A percentile compares a stretch with the other conserved stretches of the same genome.
Evolutionary conservation across 2,797 vertebrate genomes (phyloP).

Genomic region (Columba guinea): DNA sequence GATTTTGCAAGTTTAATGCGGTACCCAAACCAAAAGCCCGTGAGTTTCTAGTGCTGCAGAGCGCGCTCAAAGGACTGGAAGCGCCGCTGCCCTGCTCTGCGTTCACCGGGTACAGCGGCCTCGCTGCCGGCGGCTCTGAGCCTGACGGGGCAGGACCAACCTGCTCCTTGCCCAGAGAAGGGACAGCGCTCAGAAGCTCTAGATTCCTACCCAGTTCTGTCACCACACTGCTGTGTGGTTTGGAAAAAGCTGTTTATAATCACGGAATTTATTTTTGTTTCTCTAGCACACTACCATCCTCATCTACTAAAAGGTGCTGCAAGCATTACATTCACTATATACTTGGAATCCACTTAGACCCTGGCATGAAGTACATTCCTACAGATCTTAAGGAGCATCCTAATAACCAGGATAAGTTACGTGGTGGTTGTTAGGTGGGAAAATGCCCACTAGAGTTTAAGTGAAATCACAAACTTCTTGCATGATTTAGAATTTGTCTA

Average conservation of each 20-base stretch:
- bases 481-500: constrained; percentile 59
- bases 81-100: constrained; percentile 52
- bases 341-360: constrained; percentile 65
- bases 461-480: constrained; percentile 52
- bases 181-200: constrained; percentile 15
- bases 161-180: constrained; percentile 30
- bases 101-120: constrained; percentile 29
- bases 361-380: constrained; percentile 49
- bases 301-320: constrained; percentile 37
- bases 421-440: constrained; percentile 49
- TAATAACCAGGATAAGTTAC: constrained; percentile 35
- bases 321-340: constrained; percentile 35
- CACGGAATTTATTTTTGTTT: background rate
- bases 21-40: constrained; percentile 57
- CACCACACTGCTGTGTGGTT: constrained; percentile 15
- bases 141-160: background rate
- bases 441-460: constrained; percentile 56
- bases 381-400: constrained; percentile 16
- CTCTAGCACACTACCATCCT: background rate
- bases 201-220: constrained; percentile 15
- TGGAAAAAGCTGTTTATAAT: constrained; percentile 9
- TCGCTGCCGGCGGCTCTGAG: too few species aligned
- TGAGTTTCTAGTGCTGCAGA: constrained; percentile 51
- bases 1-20: constrained; percentile 61
- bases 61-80: background rate